Evolutionary conservation across 2,888 invertebrate genomes (phyloP), one percentile per base, ranked within the genome.

Genomic region (Strigamia transsilvanica): DNA sequence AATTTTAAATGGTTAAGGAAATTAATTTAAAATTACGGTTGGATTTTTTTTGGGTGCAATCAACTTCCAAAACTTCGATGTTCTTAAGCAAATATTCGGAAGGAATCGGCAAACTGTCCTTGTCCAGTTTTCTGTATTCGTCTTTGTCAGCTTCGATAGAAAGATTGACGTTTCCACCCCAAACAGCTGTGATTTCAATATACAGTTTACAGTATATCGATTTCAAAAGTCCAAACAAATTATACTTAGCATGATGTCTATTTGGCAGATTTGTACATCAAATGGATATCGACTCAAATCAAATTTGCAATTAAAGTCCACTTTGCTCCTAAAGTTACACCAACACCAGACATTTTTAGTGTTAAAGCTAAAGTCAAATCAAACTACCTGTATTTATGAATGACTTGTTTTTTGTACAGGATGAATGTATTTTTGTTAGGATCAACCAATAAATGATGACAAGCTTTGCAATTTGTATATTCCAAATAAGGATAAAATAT

Each of bases 241-340:
- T 46, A 46, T 51, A 51, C 51, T 51, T 51, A 15, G 51, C n/a
- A 15, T 13, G n/a, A 51, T 51, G n/a, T 51, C n/a, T 51, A 51
- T 51, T 9, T 2, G 12, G 18, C 51, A 51, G 18, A 51, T 18
- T 51, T 51, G 51, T 18, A 18, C 18, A 18, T 51, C 51, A n/a
- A 51, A 51, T 51, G 51, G 51, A n/a, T 51, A 51, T 6, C 51
- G 51, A 51, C 51, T 51, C 7, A 51, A 51, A n/a, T 51, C 51
- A 18, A 51, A 51, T 4, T 15, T n/a, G 51, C 51, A 51, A n/a
- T 51, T 51, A 51, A 51, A 51, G n/a, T n/a, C n/a, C 13, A 46
- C 10, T 46, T 46, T 46, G 3, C 15, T 15, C 15, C 46, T 46
- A 15, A 10, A 13, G 46, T 12, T 46, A n/a, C n/a, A n/a, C n/a